Base-by-base conservation (phyloP, 2,888 invertebrate species). In the Clusia tigrina region DNA sequence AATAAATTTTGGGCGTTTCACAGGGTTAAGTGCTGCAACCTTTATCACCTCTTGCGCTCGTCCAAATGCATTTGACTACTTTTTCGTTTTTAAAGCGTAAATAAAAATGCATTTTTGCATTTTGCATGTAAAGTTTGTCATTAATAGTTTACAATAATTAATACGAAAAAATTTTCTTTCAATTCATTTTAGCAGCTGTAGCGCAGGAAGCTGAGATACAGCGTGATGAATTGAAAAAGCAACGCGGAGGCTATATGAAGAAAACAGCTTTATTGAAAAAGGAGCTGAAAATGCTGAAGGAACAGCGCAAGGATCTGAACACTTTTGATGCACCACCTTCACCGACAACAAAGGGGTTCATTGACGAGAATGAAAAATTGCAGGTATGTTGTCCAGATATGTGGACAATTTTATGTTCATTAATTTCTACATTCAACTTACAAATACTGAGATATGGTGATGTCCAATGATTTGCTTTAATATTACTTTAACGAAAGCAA, bases 191-290 rank as follows among this genome's bases (percentile, higher is more conserved):
- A 81, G 74, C 85, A 87, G 93, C 91, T 60, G 90, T 93, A 75
- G 92, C 91, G 71, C 89, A 92, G 69, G 93, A 93, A 85, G 89
- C 91, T 81, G 90, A 91, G 73, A 92, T 92, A 73, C 93, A 94
- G 82, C 91, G 91, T 79, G 91, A 91, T 6, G 91, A 92, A 62
- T 83, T 94, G 68, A 88, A 89, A 23, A 91, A 90, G 74, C 93
- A 94, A 78, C 88, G 93, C 12, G 91, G 92, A 78, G 93, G 92
- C 74, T 94, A 94, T 82, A 88, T 91, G 66, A 89, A 89, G 81
- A 93, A 93, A 81, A 88, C 90, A 0, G 83, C 86, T 2, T 88
- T 90, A 42, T 85, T 94, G 60, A 90, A 91, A 74, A 89, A 91
- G 69, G 93, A 94, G 82, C 85, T 94, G 72, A 91, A 92, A 73